phyloP scores from a whole-genome alignment of 1,140 invertebrate genomes.

The Euschistus heros region DNA sequence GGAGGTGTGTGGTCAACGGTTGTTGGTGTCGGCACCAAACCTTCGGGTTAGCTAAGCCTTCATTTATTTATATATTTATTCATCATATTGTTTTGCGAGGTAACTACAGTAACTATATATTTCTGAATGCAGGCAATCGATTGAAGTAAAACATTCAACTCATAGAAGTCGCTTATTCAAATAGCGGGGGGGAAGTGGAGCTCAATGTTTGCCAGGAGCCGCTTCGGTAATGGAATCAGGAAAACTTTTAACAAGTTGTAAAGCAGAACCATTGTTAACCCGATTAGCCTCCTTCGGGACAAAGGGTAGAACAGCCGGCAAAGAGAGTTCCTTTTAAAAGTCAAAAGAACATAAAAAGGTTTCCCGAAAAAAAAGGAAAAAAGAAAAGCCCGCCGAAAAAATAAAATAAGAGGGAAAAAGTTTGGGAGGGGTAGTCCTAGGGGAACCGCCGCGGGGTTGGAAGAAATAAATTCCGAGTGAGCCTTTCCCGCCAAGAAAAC shows the following conservation, averaged over 20 bases:
- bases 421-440: neutral
- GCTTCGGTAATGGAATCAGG: neutral
- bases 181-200: neutral
- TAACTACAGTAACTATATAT: too few species aligned
- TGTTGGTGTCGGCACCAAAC: too few species aligned
- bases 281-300: neutral
- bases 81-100: too few species aligned
- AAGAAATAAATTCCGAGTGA: neutral
- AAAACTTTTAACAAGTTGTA: slow-evolving; percentile 6
- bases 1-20: too few species aligned
- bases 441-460: neutral
- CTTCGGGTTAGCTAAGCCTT: too few species aligned
- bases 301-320: neutral
- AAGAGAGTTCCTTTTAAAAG: slow-evolving; percentile 2
- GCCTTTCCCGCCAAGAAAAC: slow-evolving; percentile 6
- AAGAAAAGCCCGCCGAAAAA: slow-evolving; percentile 5
- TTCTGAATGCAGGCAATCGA: too few species aligned
- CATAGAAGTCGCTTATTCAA: too few species aligned
- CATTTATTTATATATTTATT: too few species aligned
- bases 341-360: slow-evolving; percentile 6
- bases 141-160: too few species aligned
- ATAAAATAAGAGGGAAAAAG: slow-evolving; percentile 1
- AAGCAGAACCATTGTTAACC: slow-evolving; percentile 4
- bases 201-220: neutral
- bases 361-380: slow-evolving; percentile 5